Evolutionary conservation across 35 echinoderm and acorn worm species (phyloP), one percentile per base, ranked within the genome.

Genomic region (Ophiothrix spiculata): DNA sequence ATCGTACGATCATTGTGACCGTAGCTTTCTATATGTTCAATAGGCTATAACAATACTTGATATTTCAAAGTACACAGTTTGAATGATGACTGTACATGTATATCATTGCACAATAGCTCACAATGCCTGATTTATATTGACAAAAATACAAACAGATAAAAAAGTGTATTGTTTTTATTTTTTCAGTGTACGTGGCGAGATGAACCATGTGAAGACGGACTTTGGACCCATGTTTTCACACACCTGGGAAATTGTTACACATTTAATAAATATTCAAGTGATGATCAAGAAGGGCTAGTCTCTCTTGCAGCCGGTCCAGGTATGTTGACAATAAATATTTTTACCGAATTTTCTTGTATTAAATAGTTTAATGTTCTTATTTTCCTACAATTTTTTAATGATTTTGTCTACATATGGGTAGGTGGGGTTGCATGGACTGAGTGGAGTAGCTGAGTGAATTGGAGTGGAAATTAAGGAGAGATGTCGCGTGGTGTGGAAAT

Each of bases 231-330:
- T 29, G 13, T 75, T 12, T 64, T 94, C 63, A 91, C 95, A 36
- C 95, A 98, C 81, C 88, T 94, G n/a, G 95, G 95, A n/a, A 93
- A 93, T 39, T 98, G 95, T 41, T 98, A 94, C 74, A 94, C 95
- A 1, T 98, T 98, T 82, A 98, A 98, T 76, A 80, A 91, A 19
- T 73, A 77, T 25, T 60, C 33, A 36, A 28, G 42, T 3, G 76
- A 84, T 36, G 64, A 36, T 28, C n/a, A n/a, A n/a, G 35, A 64
- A 0, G 38, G 35, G 25, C 88, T 83, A 11, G 75, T 75, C 28
- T 85, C 95, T 0, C 81, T 76, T 4, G 80, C 64, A 46, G 95
- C 95, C 1, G 95, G 95, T 17, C 85, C 95, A 89, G 92, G 95
- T 98, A 83, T 81, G 64, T 37, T 31, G 13, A n/a, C n/a, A n/a